Evolutionary conservation across 2,888 invertebrate species (phyloP).

Genomic region (Pammene fasciana): DNA sequence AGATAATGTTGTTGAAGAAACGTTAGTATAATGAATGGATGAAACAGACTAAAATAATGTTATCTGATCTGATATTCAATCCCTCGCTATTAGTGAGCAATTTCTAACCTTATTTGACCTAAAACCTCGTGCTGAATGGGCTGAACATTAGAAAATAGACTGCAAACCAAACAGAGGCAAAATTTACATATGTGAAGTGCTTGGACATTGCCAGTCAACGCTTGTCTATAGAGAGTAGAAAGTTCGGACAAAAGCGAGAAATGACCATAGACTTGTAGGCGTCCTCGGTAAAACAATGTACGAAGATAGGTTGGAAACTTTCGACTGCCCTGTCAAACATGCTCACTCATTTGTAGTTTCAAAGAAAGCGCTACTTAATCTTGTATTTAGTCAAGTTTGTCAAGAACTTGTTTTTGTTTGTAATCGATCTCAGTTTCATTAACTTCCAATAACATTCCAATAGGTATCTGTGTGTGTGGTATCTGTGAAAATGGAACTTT

Average conservation of each 20-base stretch:
- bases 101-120: slow-evolving; percentile 2
- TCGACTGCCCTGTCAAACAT: slow-evolving; percentile 44
- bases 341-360: slow-evolving; percentile 41
- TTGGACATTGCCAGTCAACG: slow-evolving; percentile 62
- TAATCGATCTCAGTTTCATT: neutral
- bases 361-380: slow-evolving; percentile 34
- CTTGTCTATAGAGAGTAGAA: slow-evolving; percentile 72
- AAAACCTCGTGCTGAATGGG: slow-evolving; percentile 10
- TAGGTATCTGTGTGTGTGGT: neutral
- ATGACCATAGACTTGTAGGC: slow-evolving; percentile 66
- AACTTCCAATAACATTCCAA: neutral
- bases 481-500: too few relatives aligned
- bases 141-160: slow-evolving; percentile 52
- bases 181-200: slow-evolving; percentile 68
- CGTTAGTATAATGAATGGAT: slow-evolving; percentile 14
- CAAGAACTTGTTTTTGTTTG: neutral
- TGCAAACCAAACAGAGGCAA: slow-evolving; percentile 51
- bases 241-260: slow-evolving; percentile 71
- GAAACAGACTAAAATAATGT: neutral
- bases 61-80: too few relatives aligned
- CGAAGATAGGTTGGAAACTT: slow-evolving; percentile 56
- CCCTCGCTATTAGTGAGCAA: neutral
- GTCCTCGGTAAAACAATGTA: slow-evolving; percentile 66
- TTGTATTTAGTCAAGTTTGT: slow-evolving; percentile 12
- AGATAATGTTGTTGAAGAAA: slow-evolving; percentile 43